Percentiles rank a stretch among this genome's conserved stretches.
phyloP scores from a whole-genome alignment of 2,888 invertebrate genomes.

The Sepioteuthis lessoniana region DNA sequence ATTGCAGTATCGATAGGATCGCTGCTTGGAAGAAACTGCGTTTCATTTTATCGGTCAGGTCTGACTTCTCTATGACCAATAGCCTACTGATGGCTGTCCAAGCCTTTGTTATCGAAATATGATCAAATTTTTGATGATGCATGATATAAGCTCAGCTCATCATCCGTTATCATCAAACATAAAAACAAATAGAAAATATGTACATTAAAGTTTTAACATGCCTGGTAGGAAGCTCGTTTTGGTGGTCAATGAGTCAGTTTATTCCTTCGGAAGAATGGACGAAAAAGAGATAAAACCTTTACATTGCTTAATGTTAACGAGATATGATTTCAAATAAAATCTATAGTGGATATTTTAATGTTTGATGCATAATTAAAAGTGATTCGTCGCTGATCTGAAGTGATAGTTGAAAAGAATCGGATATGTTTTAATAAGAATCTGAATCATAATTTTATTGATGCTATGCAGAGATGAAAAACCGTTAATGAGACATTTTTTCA shows the following conservation, averaged over 20 bases:
- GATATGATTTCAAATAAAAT: not conserved
- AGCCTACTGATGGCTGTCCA: too few species aligned
- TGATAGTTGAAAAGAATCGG: not conserved
- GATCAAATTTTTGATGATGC: too few species aligned
- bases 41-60: too few species aligned
- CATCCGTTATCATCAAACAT: too few species aligned
- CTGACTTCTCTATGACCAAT: too few species aligned
- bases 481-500: not conserved
- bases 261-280: not conserved
- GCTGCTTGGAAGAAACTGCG: too few species aligned
- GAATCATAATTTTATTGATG: not conserved
- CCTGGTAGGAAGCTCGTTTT: too few species aligned
- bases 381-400: not conserved
- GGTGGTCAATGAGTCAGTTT: not conserved
- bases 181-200: too few species aligned
- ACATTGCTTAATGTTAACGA: not conserved
- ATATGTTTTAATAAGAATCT: not conserved
- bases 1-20: too few species aligned
- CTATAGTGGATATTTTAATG: not conserved
- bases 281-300: not conserved
- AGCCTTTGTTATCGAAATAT: too few species aligned
- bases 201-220: too few species aligned
- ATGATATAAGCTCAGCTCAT: too few species aligned
- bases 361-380: not conserved
- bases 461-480: not conserved